Base-by-base conservation (phyloP, 2,797 vertebrate species). In the Mus spretus region DNA sequence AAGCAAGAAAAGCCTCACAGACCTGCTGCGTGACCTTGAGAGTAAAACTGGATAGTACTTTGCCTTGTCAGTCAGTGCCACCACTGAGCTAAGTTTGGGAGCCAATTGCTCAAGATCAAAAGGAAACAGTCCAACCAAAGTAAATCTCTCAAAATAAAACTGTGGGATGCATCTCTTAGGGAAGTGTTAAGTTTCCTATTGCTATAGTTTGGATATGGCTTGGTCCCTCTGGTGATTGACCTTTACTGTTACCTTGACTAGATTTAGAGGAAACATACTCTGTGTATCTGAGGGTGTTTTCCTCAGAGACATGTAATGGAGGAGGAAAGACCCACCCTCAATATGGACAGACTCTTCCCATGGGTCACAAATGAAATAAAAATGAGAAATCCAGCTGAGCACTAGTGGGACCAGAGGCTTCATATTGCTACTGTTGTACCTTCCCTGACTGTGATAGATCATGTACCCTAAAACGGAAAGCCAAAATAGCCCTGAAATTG, bases 111-210 rank as follows among this genome's bases (percentile, higher is more conserved):
- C 50, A 89, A 72, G 28, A 81, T 24, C 57, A 90, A 85, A 93
- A 55, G 65, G 31, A 91, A 90, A 90, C 40, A 40, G 10, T 55
- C 67, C 70, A 89, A 77, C 55, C 59, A 85, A 94, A 91, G 31
- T 34, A 55, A 87, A 17, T 82, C 67, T 26, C 63, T 91, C 34
- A 37, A n/a, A 74, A 55, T 61, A 50, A 10, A 85, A 81, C 47
- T 63, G 50, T 37, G 80, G 57, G 74, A 55, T 91, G 28, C 91
- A 65, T 63, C n/a, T 26, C 34, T 44, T 72, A 37, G 85, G 37
- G 47, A 74, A 37, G 65, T 77, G 70, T 74, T 14, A 89, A 61
- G 31, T 92, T 83, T 87, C 59, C 74, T 44, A 79, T n/a, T 65
- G 44, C 88, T 50, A 13, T 26, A 26, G 19, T 78, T 63, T 61